These are phyloP conservation scores for Globodera ellingtonae DNA, from an alignment of 1,140 invertebrate species.

Conservation along the genomic window DNA sequence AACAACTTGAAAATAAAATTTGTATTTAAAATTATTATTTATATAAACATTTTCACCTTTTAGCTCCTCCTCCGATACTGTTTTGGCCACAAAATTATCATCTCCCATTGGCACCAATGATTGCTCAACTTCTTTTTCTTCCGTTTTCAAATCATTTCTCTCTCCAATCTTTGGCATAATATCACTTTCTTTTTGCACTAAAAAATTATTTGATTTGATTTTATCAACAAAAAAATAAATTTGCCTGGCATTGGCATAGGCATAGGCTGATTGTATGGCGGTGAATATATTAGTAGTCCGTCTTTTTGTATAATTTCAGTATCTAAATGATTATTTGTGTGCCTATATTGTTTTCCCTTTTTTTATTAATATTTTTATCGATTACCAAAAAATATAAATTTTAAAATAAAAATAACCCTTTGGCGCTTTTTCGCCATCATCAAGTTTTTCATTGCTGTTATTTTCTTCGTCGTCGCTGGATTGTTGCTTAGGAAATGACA, in stretches of 20 bases:
- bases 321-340: neutral
- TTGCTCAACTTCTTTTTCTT: neutral
- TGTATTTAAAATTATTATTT: neutral
- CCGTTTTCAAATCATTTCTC: neutral
- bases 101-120: neutral
- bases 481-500: neutral
- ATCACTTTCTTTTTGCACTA: neutral
- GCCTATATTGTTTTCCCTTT: no score
- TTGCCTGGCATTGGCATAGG: neutral
- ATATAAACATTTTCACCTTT: neutral
- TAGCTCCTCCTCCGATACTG: neutral
- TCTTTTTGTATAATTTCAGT: neutral
- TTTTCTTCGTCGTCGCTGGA: neutral
- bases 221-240: neutral
- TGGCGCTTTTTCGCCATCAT: neutral
- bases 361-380: no score
- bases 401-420: neutral
- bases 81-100: neutral
- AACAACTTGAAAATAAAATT: neutral
- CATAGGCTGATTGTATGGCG: conserved; percentile 1
- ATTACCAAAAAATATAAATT: no score
- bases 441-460: neutral
- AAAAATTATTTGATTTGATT: neutral
- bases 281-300: neutral
- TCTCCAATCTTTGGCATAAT: neutral